phyloP scores from a whole-genome alignment of 2,797 vertebrate species.

The Anniella stebbinsi region DNA sequence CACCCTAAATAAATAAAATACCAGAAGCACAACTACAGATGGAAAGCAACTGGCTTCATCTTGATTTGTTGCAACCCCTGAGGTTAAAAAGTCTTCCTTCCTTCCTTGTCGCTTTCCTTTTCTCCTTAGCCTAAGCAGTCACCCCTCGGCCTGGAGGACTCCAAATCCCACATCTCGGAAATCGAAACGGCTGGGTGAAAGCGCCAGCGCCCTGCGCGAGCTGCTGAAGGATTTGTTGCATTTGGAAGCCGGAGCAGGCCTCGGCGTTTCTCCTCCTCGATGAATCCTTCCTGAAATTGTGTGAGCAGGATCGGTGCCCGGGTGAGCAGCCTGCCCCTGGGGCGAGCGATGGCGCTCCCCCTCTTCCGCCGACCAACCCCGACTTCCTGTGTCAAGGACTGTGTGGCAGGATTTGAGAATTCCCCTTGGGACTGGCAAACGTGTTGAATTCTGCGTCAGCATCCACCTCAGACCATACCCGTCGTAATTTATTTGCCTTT shows the following conservation, averaged over 20 bases:
- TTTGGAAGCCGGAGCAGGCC: not conserved
- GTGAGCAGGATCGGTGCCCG: no score
- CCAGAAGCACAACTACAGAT: not conserved
- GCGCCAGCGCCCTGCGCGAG: no score
- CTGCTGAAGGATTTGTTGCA: rapidly evolving
- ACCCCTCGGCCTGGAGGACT: rapidly evolving
- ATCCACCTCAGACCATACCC: no score
- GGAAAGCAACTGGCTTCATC: not conserved
- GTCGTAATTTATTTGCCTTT: not conserved
- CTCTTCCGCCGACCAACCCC: not conserved
- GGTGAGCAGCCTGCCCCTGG: not conserved
- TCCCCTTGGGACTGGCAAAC: no score
- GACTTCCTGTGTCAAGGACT: no score
- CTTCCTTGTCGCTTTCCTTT: not conserved
- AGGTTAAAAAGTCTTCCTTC: no score
- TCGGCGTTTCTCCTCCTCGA: no score
- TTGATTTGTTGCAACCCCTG: not conserved
- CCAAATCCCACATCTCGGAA: rapidly evolving
- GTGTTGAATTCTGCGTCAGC: not conserved
- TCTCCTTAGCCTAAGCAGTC: slow-evolving; percentile 20
- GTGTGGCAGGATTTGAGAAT: not conserved
- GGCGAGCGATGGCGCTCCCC: not conserved
- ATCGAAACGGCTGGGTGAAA: not conserved
- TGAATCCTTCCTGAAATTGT: no score
- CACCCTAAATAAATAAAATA: not conserved